phyloP scores from a whole-genome alignment of 2,888 invertebrate species.

The Lottia gigantea region DNA sequence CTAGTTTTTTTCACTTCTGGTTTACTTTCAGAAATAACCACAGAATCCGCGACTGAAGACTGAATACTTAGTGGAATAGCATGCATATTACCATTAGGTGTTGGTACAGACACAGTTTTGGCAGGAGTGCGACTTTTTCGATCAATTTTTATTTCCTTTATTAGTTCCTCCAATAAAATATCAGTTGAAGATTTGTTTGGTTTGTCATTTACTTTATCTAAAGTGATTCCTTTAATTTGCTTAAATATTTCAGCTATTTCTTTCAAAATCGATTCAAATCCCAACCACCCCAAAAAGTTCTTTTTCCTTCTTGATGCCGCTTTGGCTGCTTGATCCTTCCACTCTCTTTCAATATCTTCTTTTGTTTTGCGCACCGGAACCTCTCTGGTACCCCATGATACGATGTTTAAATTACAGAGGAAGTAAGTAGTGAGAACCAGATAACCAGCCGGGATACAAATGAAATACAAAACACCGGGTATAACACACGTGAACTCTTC shows the following conservation, averaged over 20 bases:
- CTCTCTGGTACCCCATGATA: constrained; percentile 95
- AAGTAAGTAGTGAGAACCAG: constrained; percentile 91
- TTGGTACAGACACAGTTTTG: constrained; percentile 17
- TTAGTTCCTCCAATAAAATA: constrained; percentile 43
- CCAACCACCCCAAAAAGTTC: constrained; percentile 71
- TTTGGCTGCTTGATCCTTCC: constrained; percentile 72
- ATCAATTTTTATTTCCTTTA: constrained; percentile 36
- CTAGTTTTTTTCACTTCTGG: neutral
- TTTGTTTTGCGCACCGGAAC: constrained; percentile 68
- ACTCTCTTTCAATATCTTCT: constrained; percentile 78
- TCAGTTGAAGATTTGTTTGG: constrained; percentile 42
- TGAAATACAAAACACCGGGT: constrained; percentile 81
- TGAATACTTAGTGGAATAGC: neutral
- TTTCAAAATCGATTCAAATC: constrained; percentile 41
- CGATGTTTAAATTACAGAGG: constrained; percentile 91
- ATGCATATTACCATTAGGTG: constrained; percentile 16
- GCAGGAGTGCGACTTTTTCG: constrained; percentile 17
- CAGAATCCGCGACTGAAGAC: neutral
- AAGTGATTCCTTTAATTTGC: constrained; percentile 28
- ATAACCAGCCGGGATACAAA: constrained; percentile 95
- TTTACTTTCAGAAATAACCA: neutral
- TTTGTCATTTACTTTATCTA: constrained; percentile 7
- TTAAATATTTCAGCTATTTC: constrained; percentile 46
- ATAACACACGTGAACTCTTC: constrained; percentile 77
- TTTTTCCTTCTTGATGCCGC: constrained; percentile 82